Evolutionary conservation across 1,140 invertebrate genomes (phyloP).

Genomic region (Mamestra configurata): DNA sequence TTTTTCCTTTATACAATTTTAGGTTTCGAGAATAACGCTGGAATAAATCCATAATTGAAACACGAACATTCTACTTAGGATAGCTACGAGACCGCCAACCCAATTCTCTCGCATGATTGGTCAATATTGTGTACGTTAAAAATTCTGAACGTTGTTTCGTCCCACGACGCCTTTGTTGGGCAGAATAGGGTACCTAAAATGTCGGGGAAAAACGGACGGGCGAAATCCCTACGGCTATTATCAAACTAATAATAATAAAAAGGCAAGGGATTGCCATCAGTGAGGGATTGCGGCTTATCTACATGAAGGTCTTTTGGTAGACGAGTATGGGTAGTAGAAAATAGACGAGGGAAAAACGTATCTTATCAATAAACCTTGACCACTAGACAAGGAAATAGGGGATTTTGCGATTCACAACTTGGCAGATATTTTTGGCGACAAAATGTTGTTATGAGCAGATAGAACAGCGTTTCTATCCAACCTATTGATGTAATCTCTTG

Average conservation of each 20-base stretch:
- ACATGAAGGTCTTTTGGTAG: not conserved
- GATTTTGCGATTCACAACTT: not conserved
- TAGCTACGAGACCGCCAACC: not conserved
- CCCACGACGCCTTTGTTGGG: not conserved
- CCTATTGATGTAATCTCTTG: not conserved
- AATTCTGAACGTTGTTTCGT: slow-evolving; percentile 3
- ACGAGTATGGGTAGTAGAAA: no score
- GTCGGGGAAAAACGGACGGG: not conserved
- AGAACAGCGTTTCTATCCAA: no score
- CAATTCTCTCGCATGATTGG: not conserved
- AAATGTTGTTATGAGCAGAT: no score
- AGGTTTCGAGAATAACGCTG: not conserved
- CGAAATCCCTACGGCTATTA: slow-evolving; percentile 17
- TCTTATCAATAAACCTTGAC: not conserved
- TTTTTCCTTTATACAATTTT: not conserved
- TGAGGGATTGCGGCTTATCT: not conserved
- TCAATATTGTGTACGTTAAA: slow-evolving; percentile 26
- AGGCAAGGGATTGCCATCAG: not conserved
- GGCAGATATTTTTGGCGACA: not conserved
- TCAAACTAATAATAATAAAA: not conserved
- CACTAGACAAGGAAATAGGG: no score
- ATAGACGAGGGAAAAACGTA: not conserved
- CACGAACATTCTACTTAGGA: not conserved
- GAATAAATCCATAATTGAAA: not conserved
- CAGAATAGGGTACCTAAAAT: slow-evolving; percentile 14